Conservation (phyloP, 2,797 vertebrate species). For the Sciurus vulgaris region DNA sequence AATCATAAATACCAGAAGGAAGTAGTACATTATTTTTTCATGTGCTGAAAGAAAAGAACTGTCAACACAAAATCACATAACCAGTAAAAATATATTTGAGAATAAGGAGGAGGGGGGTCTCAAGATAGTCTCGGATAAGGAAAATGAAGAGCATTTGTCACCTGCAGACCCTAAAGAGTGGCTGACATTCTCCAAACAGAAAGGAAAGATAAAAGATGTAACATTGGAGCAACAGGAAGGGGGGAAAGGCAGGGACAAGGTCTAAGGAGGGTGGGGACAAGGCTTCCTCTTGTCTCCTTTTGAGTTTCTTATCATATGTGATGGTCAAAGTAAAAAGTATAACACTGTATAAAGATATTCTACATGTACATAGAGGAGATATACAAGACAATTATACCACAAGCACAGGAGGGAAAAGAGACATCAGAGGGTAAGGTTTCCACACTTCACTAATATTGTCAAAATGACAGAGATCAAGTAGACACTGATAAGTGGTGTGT, state of each 20-base stretch:
- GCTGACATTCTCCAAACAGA: background rate
- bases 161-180: background rate
- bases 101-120: background rate
- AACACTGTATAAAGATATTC: too few species aligned
- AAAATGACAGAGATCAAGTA: background rate
- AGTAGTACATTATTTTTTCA: fast-evolving
- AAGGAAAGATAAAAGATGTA: background rate
- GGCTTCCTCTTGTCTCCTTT: too few species aligned
- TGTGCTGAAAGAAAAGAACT: too few species aligned
- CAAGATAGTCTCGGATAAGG: background rate
- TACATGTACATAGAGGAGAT: background rate
- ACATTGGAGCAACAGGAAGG: too few species aligned
- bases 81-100: background rate
- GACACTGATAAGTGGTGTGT: fast-evolving
- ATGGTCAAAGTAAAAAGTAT: background rate
- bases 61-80: background rate
- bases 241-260: background rate
- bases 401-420: fast-evolving
- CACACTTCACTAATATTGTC: too few species aligned
- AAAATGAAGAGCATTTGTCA: background rate
- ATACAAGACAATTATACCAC: background rate
- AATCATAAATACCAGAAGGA: background rate
- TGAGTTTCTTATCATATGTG: background rate
- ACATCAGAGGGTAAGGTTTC: background rate
- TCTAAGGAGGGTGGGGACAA: background rate